These are phyloP conservation scores for Physeter macrocephalus DNA, from an alignment of 2,113 vertebrate species.

Conservation along the genomic window DNA sequence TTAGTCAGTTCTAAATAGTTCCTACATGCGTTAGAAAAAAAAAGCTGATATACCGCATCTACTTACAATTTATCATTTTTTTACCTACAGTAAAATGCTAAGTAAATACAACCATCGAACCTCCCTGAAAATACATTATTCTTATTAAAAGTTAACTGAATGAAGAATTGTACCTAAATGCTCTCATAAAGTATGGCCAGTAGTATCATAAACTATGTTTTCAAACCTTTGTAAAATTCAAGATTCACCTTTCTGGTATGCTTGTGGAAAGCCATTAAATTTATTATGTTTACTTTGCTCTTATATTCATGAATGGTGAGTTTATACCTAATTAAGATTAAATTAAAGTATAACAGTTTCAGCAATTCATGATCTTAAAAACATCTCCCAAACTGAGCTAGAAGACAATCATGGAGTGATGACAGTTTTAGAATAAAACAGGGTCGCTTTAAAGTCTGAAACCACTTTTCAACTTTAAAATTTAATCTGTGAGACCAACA, in stretches of 20 bases:
- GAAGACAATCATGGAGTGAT: neutral
- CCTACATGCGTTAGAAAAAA: neutral
- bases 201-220: neutral
- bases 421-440: conserved; percentile 2
- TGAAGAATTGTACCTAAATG: neutral
- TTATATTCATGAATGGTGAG: neutral
- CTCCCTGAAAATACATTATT: neutral
- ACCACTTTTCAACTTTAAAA: neutral
- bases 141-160: neutral
- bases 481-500: neutral
- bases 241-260: neutral
- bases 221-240: neutral
- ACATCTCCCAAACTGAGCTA: neutral
- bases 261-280: neutral
- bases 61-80: neutral
- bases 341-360: neutral
- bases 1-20: neutral
- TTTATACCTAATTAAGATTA: neutral
- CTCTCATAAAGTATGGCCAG: neutral
- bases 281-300: neutral
- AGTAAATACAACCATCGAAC: neutral
- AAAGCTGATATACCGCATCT: neutral
- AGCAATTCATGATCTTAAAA: neutral
- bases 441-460: neutral
- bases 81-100: neutral